Percentiles rank a stretch among this genome's conserved stretches.
Conservation (phyloP, 2,797 vertebrate species). For the Scyliorhinus canicula region DNA sequence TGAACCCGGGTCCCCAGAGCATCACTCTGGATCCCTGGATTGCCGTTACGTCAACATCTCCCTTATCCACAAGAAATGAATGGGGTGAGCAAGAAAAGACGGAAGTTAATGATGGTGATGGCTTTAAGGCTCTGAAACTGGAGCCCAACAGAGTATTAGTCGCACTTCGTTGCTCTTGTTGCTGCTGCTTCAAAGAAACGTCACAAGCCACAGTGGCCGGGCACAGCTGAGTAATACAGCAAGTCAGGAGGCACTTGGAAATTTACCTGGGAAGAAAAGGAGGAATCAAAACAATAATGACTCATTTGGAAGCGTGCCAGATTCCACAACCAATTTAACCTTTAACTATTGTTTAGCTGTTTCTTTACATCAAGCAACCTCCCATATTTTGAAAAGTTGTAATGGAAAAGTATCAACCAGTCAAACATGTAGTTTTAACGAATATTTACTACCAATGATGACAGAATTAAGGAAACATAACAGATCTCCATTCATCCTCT, state of each 20-base stretch:
- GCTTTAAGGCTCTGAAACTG: neutral
- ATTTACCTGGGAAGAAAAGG: neutral
- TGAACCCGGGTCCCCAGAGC: no score
- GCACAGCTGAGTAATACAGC: neutral
- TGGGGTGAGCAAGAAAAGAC: neutral
- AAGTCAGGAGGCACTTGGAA: neutral
- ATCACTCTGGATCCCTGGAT: no score
- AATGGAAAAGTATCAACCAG: neutral
- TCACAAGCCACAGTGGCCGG: neutral
- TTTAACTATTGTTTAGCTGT: neutral
- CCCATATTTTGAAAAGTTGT: neutral
- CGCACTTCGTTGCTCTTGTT: neutral
- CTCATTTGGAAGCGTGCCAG: neutral
- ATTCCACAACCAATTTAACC: neutral
- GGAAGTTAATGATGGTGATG: neutral
- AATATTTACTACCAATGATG: neutral
- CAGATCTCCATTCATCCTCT: neutral
- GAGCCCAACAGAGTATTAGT: neutral
- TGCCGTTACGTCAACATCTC: no score
- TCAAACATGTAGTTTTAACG: neutral
- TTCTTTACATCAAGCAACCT: neutral
- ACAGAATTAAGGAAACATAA: neutral
- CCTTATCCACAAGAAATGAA: neutral
- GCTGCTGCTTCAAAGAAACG: neutral
- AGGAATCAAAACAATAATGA: neutral